Percentiles rank a stretch among this genome's conserved stretches.
These are phyloP conservation scores for Tachyglossus aculeatus DNA, from an alignment of 2,797 vertebrate species.

Conservation along the genomic window DNA sequence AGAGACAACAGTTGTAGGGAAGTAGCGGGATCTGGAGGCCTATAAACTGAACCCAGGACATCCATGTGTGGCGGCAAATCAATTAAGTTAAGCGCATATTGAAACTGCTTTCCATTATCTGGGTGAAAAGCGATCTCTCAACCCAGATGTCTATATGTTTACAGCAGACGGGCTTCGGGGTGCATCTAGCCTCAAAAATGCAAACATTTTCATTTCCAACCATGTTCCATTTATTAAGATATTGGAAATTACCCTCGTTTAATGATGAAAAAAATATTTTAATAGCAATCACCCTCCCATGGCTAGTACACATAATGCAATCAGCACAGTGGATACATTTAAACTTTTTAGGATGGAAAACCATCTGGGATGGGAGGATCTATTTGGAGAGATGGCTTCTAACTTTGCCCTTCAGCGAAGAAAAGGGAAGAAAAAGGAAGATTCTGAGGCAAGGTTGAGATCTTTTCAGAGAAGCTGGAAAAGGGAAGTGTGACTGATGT, in stretches of 20 bases:
- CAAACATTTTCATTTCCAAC: constrained; percentile 36
- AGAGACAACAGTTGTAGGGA: neutral
- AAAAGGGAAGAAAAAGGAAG: constrained; percentile 18
- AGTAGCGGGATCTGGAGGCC: neutral
- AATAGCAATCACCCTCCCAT: constrained; percentile 61
- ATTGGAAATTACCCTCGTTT: constrained; percentile 45
- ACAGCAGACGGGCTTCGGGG: too few relatives aligned
- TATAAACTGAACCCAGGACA: neutral
- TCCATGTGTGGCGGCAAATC: neutral
- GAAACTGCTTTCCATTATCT: neutral
- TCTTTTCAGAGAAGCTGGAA: constrained; percentile 8
- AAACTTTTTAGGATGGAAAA: constrained; percentile 42
- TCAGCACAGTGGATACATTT: constrained; percentile 52
- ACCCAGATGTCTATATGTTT: too few relatives aligned
- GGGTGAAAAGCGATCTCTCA: too few relatives aligned
- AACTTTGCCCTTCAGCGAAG: constrained; percentile 30
- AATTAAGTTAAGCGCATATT: neutral
- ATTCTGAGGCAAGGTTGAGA: neutral
- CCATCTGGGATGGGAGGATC: constrained; percentile 38
- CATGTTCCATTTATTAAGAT: constrained; percentile 44
- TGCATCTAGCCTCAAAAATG: constrained; percentile 28
- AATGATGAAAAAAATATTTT: constrained; percentile 56
- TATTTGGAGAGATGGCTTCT: constrained; percentile 37
- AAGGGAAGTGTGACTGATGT: constrained; percentile 1
- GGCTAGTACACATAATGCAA: constrained; percentile 61